Conservation (phyloP, 2,797 vertebrate genomes). For the Danio jaintianensis region DNA sequence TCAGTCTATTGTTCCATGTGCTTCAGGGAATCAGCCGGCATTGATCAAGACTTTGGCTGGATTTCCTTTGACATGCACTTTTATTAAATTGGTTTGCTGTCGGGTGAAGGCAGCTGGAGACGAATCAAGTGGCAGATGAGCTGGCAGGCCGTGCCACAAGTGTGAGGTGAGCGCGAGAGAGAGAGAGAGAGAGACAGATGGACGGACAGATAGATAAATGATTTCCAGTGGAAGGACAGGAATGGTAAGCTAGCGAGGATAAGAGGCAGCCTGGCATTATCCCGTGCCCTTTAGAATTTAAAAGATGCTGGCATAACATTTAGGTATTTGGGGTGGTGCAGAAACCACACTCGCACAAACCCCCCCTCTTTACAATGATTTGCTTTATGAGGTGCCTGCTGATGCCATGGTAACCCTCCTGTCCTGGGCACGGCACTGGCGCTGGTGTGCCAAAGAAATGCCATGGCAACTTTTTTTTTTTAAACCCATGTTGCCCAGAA, state of each 20-base stretch:
- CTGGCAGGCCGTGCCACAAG: slow-evolving; percentile 46
- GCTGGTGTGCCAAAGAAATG: slow-evolving; percentile 81
- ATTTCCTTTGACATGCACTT: slow-evolving; percentile 21
- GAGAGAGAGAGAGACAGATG: slow-evolving; percentile 48
- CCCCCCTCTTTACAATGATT: slow-evolving; percentile 79
- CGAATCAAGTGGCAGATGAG: slow-evolving; percentile 58
- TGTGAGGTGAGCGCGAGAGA: slow-evolving; percentile 36
- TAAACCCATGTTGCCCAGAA: slow-evolving; percentile 82
- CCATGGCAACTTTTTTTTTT: slow-evolving; percentile 74
- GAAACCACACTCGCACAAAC: slow-evolving; percentile 64
- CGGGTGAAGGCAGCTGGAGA: slow-evolving; percentile 56
- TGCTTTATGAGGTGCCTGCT: slow-evolving; percentile 84
- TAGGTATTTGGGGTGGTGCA: slow-evolving; percentile 65
- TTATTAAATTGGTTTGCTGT: slow-evolving; percentile 49
- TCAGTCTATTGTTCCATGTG: not conserved
- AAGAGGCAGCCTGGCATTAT: slow-evolving; percentile 62
- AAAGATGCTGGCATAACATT: slow-evolving; percentile 83
- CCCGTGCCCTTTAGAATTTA: slow-evolving; percentile 74
- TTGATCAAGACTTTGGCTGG: slow-evolving; percentile 39
- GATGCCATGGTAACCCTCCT: slow-evolving; percentile 87
- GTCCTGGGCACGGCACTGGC: slow-evolving; percentile 78
- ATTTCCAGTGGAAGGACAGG: slow-evolving; percentile 53
- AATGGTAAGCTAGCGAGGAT: slow-evolving; percentile 54
- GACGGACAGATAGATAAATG: slow-evolving; percentile 52
- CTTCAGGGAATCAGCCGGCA: slow-evolving; percentile 2